A percentile compares a stretch with the other conserved stretches of the same genome.
Evolutionary conservation across 53 echinoderm and acorn worm species (phyloP).

Genomic region (Echinarachnius parma): DNA sequence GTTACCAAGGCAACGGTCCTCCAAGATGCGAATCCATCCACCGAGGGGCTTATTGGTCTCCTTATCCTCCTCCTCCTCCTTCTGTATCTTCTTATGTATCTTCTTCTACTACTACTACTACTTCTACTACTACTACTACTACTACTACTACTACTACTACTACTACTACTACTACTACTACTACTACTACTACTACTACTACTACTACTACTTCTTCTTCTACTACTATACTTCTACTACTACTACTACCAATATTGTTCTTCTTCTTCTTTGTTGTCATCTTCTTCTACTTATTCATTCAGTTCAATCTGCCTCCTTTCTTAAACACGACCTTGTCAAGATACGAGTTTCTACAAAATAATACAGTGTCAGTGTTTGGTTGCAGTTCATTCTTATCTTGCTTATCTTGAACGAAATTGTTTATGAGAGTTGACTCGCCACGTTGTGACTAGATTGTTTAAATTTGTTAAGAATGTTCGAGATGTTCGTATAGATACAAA

Average conservation of each 20-base stretch:
- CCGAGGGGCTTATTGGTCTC: not conserved
- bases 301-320: too few relatives aligned
- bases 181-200: constrained; percentile 5
- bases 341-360: too few relatives aligned
- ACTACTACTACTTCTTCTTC: constrained; percentile 4
- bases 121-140: constrained; percentile 12
- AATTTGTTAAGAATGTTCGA: too few relatives aligned
- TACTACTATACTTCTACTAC: constrained; percentile 8
- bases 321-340: too few relatives aligned
- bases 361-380: too few relatives aligned
- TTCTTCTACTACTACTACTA: constrained; percentile 1
- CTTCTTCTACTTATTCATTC: not conserved
- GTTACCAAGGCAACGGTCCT: not conserved
- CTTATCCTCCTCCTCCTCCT: not conserved
- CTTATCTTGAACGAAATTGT: too few relatives aligned
- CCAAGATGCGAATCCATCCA: not conserved
- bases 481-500: too few relatives aligned
- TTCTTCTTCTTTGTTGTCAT: not conserved
- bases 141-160: constrained; percentile 14
- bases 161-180: constrained; percentile 5
- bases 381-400: too few relatives aligned
- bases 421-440: too few relatives aligned
- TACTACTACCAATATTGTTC: not conserved
- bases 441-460: too few relatives aligned
- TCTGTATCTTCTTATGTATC: not conserved